phyloP scores from a whole-genome alignment of 2,888 invertebrate species.

The Cephus runcator region DNA sequence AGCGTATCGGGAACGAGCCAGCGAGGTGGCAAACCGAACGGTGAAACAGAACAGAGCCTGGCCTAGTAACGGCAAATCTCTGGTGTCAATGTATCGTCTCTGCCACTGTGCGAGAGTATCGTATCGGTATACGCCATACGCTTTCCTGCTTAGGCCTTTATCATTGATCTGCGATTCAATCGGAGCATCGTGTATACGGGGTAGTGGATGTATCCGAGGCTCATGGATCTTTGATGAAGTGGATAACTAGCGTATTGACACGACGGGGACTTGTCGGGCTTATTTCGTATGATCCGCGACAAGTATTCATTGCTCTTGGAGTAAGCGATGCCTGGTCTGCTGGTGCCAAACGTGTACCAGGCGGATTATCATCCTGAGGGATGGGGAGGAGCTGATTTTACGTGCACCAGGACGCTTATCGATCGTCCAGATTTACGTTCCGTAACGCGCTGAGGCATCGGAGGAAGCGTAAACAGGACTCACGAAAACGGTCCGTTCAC shows the following conservation, averaged over 20 bases:
- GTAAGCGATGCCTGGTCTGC: not conserved
- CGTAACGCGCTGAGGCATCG: not conserved
- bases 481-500: constrained; percentile 23
- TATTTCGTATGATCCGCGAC: not conserved
- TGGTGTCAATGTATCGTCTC: constrained; percentile 35
- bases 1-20: constrained; percentile 1
- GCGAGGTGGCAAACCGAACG: constrained; percentile 16
- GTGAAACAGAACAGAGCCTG: constrained; percentile 46
- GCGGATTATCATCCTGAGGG: not conserved
- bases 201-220: not conserved
- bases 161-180: not conserved
- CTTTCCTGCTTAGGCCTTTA: not conserved
- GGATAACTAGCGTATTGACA: not conserved
- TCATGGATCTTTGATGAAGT: not conserved
- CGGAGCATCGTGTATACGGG: not conserved
- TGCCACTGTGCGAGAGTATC: constrained; percentile 3
- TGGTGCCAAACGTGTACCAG: not conserved
- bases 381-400: not conserved
- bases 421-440: not conserved
- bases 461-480: constrained; percentile 17
- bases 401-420: not conserved
- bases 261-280: not conserved
- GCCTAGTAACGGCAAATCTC: constrained; percentile 51
- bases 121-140: not conserved
- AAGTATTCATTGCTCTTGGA: not conserved